These are phyloP conservation scores for Pica pica DNA, from an alignment of 2,113 vertebrate species.

Conservation along the genomic window DNA sequence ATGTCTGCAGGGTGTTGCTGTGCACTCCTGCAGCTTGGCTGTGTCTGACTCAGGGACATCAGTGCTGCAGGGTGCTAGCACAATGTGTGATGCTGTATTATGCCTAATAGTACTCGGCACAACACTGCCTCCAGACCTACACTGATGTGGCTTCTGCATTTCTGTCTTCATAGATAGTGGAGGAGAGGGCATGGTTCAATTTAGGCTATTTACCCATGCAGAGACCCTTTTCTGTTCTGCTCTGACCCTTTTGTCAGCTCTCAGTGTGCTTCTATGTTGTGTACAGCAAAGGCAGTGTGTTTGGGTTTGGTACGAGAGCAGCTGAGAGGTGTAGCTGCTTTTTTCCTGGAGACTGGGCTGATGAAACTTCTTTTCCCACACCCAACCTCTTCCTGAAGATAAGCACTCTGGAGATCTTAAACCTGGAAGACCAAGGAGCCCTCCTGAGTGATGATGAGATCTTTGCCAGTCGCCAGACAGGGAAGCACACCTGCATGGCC, in stretches of 20 bases:
- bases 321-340: not conserved
- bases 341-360: not conserved
- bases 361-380: not conserved
- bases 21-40: not conserved
- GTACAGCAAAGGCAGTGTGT: not conserved
- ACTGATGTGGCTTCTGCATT: not conserved
- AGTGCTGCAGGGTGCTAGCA: not conserved
- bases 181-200: not conserved
- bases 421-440: constrained; percentile 94
- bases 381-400: constrained; percentile 75
- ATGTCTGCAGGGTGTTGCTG: not conserved
- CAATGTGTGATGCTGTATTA: not conserved
- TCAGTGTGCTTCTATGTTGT: not conserved
- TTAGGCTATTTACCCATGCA: not conserved
- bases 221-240: not conserved
- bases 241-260: not conserved
- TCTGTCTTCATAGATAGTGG: not conserved
- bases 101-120: not conserved
- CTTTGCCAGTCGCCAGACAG: constrained; percentile 97
- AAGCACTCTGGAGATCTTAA: constrained; percentile 96
- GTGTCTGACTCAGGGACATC: rapidly evolving
- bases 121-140: not conserved
- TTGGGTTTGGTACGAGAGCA: not conserved
- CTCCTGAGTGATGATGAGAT: constrained; percentile 96
- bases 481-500: constrained; percentile 98